These are phyloP conservation scores for Ellobium chinense DNA, from an alignment of 2,888 invertebrate species.

Conservation along the genomic window DNA sequence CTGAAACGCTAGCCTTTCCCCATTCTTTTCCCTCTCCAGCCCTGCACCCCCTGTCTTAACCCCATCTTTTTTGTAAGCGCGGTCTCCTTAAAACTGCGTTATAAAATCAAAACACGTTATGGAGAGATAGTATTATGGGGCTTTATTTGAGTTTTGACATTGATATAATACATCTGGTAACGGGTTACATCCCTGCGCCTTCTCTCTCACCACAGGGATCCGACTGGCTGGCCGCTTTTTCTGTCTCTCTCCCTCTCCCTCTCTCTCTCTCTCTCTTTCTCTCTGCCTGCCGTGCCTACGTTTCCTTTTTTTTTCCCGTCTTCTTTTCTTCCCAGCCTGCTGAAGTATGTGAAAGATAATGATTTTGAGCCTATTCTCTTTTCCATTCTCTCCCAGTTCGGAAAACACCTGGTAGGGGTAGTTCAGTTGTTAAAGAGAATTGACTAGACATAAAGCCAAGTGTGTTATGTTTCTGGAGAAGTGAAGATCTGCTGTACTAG, in stretches of 20 bases:
- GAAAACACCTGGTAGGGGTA: no score
- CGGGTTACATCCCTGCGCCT: not conserved
- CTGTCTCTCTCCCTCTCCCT: conserved; percentile 22
- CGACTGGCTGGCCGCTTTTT: no score
- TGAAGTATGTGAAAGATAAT: not conserved
- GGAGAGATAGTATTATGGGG: not conserved
- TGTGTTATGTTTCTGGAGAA: no score
- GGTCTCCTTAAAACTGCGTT: not conserved
- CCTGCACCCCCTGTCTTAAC: not conserved
- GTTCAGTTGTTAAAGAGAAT: no score
- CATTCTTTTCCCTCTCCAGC: not conserved
- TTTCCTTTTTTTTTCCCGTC: not conserved
- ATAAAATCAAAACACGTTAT: not conserved
- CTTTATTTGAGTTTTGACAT: not conserved
- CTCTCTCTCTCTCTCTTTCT: conserved; percentile 4
- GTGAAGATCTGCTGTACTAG: no score
- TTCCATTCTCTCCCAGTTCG: no score
- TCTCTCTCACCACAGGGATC: not conserved
- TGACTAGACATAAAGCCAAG: no score
- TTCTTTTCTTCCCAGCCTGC: not conserved
- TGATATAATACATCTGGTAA: not conserved
- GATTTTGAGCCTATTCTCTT: no score
- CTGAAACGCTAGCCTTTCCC: conserved; percentile 9
- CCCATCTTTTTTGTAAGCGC: not conserved
- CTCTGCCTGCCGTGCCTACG: not conserved